Evolutionary conservation across 2,888 invertebrate species (phyloP), one percentile per base, ranked within the genome.

Genomic region (Crocallis elinguaria): DNA sequence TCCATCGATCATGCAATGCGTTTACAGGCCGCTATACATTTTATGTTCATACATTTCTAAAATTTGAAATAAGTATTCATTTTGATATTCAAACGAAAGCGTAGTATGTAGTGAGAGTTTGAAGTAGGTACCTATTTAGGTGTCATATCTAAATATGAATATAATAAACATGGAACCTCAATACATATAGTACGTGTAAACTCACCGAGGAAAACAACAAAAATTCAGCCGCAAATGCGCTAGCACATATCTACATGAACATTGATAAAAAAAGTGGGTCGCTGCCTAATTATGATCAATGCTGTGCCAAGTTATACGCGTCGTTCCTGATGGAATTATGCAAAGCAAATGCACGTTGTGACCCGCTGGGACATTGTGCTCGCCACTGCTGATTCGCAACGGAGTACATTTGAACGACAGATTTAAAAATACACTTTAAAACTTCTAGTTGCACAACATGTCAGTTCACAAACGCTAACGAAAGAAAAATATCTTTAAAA

Each of bases 241-340:
- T 61, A 61, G 74, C 75, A 74, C 70, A 60, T 73, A 77, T 76
- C 67, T 66, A 63, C 66, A 60, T 62, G 68, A 77, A 72, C 44
- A 76, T 77, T 77, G 78, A 81, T 82, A 84, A 86, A 82, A 4
- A 81, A 86, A 82, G 75, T 86, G 67, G 86, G 88, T 85, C 83
- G 80, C 61, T 77, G 76, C 78, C 84, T 83, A 79, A 86, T 85
- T 86, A 88, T 82, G 76, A 75, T 78, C 73, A 77, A 82, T 79
- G 79, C 72, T 71, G 71, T 73, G 81, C 82, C 81, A 85, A 84
- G 77, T 83, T 82, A 81, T 79, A 75, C 80, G 74, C 75, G 73
- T 76, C 70, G 73, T 64, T 80, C 77, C 71, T 79, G 77, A 80
- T 81, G 77, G 75, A 82, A 84, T 81, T 77, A 82, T 82, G 76